Conservation (phyloP, 2,888 invertebrate species). For the Sinelater perroti region DNA sequence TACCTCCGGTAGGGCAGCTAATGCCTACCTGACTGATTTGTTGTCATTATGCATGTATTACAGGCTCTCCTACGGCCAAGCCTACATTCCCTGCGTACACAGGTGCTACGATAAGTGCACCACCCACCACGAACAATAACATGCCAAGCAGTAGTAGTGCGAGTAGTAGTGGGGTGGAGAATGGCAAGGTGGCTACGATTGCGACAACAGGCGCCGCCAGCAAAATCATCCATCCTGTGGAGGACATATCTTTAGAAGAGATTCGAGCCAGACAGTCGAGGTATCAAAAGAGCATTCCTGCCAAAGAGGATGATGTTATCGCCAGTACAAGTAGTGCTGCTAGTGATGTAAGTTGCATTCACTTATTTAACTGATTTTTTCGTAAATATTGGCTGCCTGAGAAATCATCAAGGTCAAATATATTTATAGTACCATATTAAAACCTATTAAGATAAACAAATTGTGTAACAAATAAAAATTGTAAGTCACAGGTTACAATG, state of each 20-base stretch:
- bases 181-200: conserved; percentile 65
- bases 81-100: conserved; percentile 40
- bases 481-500: no score
- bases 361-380: no score
- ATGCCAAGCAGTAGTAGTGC: conserved; percentile 43
- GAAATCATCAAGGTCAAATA: no score
- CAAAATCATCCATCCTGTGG: conserved; percentile 92
- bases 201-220: conserved; percentile 85
- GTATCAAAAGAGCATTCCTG: conserved; percentile 62
- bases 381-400: no score
- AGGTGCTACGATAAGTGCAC: conserved; percentile 82
- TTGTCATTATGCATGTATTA: no score
- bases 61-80: conserved; percentile 25
- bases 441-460: no score
- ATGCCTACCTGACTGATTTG: background rate
- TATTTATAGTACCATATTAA: no score
- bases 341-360: conserved; percentile 51
- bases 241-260: conserved; percentile 91
- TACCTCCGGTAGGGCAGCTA: conserved; percentile 64
- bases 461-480: no score
- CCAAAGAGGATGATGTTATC: conserved; percentile 54
- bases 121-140: conserved; percentile 70
- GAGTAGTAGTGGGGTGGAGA: conserved; percentile 37
- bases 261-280: conserved; percentile 75
- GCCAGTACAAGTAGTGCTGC: conserved; percentile 53